Evolutionary conservation across 2,888 invertebrate genomes (phyloP), one percentile per base, ranked within the genome.

Genomic region (Acleris cristana): DNA sequence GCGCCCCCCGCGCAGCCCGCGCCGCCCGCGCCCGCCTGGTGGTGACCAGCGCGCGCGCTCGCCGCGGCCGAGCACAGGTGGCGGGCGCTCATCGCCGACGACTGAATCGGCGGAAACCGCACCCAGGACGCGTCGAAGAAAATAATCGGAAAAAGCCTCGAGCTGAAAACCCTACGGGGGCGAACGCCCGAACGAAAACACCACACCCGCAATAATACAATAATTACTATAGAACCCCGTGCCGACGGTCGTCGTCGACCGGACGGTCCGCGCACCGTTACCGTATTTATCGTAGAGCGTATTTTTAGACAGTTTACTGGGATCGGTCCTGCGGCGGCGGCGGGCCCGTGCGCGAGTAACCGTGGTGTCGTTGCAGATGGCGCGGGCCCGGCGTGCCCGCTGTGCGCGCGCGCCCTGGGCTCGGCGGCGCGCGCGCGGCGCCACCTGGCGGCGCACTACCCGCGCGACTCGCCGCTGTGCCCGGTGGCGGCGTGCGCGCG

Each of bases 401-500:
- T 97, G 82, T 97, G 97, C 90, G 94, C 49, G 94, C 49, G 92
- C 94, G 75, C 93, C 94, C 92, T 96, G 85, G 94, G 93, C 75
- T 95, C 95, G 74, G 94, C 95, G 86, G 95, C 94, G 80, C 89
- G 89, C 73, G 95, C 95, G 86, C 95, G 96, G 70, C 94, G 94
- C 62, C 97, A 97, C 89, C 94, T 97, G 79, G 96, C 95, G 83
- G 94, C 96, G 75, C 97, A 97, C 92, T 97, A 97, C 93, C 97
- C 97, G 71, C 95, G 96, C 79, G 97, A 97, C 91, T 96, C 96
- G 84, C 96, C 96, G 73, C 94, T 95, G 73, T 97, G 97, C 89
- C 97, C 97, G 51, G 97, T 97, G 64, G 90, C 94, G 68, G 93
- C 95, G 73, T 97, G 97, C 88, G 95, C 95, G 64, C 94, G 96